A percentile compares a stretch with the other conserved stretches of the same genome.
phyloP scores from a whole-genome alignment of 1,140 invertebrate genomes.

The Mycetomoellerius zeteki region DNA sequence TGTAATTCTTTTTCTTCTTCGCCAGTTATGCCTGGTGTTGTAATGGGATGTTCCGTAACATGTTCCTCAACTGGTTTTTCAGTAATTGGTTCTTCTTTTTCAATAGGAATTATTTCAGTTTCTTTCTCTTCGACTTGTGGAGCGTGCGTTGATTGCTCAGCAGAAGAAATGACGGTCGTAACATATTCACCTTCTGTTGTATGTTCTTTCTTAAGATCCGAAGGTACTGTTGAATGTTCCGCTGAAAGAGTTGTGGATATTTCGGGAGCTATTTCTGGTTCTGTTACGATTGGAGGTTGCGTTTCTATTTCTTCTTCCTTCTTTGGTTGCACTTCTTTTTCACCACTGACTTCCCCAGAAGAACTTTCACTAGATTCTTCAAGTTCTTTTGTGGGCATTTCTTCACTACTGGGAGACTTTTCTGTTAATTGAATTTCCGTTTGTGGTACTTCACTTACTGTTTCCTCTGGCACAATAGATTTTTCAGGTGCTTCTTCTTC shows the following conservation, averaged over 20 bases:
- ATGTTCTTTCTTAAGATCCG: slow-evolving; percentile 25
- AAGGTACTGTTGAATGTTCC: neutral
- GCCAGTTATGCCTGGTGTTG: neutral
- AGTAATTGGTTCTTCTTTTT: slow-evolving; percentile 45
- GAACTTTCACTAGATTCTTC: slow-evolving; percentile 69
- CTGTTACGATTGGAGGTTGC: neutral
- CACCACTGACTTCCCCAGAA: slow-evolving; percentile 68
- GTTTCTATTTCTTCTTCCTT: slow-evolving; percentile 45
- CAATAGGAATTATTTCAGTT: slow-evolving; percentile 49
- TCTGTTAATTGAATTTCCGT: slow-evolving; percentile 27
- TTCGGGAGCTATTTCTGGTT: neutral
- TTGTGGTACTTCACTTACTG: neutral
- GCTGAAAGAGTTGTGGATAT: neutral
- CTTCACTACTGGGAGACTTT: slow-evolving; percentile 44
- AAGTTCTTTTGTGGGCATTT: slow-evolving; percentile 70
- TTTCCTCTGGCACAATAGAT: slow-evolving; percentile 43
- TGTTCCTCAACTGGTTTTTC: slow-evolving; percentile 8
- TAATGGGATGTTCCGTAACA: slow-evolving; percentile 17
- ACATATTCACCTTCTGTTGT: slow-evolving; percentile 20
- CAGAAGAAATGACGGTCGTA: neutral
- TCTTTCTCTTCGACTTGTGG: slow-evolving; percentile 42
- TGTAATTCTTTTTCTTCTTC: slow-evolving; percentile 32
- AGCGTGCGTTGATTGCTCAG: slow-evolving; percentile 55
- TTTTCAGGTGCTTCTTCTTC: slow-evolving; percentile 49
- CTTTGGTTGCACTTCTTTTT: slow-evolving; percentile 43